Base-by-base conservation (phyloP, 2,888 invertebrate genomes). In the Artemia sinica region DNA sequence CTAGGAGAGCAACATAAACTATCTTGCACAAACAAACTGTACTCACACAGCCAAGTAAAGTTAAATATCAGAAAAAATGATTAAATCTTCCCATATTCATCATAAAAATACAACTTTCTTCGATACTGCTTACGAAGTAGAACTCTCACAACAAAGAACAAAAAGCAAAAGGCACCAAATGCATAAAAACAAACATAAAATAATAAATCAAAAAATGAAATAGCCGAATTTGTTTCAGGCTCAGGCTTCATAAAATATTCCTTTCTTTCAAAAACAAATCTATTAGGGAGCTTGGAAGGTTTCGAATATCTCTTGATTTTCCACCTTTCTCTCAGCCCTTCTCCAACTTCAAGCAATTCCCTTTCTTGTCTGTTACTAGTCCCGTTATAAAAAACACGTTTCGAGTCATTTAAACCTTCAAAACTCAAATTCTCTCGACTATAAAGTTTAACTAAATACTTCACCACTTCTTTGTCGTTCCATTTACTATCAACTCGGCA, bases 371-470 rank as follows among this genome's bases (percentile, higher is more conserved):
- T n/a, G 58, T 18, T 58, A 8, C 58, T n/a, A 7, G 10, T 8
- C n/a, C 58, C 18, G 14, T 58, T 18, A 18, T 58, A 58, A n/a
- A 58, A 18, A 14, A n/a, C 58, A n/a, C 18, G 58, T 58, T 58
- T 58, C n/a, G 58, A n/a, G 8, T 18, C 58, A 14, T 8, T 58
- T 1, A 58, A 14, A 58, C 58, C 58, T 18, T 14, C 14, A 18
- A 58, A 58, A 18, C 58, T 58, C 12, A 76, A 73, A 50, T 73
- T 73, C 9, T 73, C 71, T 65, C 72, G 68, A 8, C 72, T 73
- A 73, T 85, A 85, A 73, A 84, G 81, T 50, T 77, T 76, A 72
- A 81, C 81, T 51, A 89, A 77, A 75, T 86, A 87, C 68, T 78
- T 77, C 66, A 85, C 79, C 2, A 88, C 86, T 68, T 84, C 82